Evolutionary conservation across 2,888 invertebrate genomes (phyloP).

Genomic region (Eretmocerus hayati): DNA sequence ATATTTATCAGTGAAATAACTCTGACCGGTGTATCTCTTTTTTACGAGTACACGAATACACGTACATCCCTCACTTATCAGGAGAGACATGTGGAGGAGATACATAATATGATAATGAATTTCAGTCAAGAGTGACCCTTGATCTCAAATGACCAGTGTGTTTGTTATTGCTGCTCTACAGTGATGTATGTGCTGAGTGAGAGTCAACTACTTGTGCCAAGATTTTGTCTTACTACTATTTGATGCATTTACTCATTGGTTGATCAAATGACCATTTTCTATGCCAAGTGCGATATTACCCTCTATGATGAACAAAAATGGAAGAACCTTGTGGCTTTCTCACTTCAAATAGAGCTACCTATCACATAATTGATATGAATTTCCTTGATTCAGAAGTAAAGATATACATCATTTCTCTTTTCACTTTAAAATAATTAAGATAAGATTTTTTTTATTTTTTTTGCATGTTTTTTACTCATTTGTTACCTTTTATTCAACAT

Average conservation of each 20-base stretch:
- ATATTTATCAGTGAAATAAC: too few species aligned
- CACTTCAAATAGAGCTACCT: conserved; percentile 22
- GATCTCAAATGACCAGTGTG: conserved; percentile 21
- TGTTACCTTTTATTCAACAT: too few species aligned
- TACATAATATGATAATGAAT: conserved; percentile 20
- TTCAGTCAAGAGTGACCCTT: conserved; percentile 17
- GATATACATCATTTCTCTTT: too few species aligned
- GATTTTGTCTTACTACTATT: too few species aligned
- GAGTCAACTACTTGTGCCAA: conserved; percentile 11
- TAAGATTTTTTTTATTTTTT: too few species aligned
- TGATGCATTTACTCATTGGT: too few species aligned
- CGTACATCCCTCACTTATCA: conserved; percentile 10
- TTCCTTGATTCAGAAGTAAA: conserved; percentile 31
- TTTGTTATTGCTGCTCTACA: conserved; percentile 12
- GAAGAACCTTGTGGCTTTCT: conserved; percentile 10
- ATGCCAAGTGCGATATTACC: neutral
- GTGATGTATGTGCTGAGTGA: conserved; percentile 16
- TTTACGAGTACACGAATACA: too few species aligned
- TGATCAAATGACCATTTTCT: too few species aligned
- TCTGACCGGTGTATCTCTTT: too few species aligned
- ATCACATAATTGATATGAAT: conserved; percentile 34
- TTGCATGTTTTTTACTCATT: too few species aligned
- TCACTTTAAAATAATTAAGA: too few species aligned
- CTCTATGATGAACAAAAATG: neutral
- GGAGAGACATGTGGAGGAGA: conserved; percentile 7